Evolutionary conservation across 2,113 vertebrate genomes (phyloP).

Genomic region (Takifugu flavidus): DNA sequence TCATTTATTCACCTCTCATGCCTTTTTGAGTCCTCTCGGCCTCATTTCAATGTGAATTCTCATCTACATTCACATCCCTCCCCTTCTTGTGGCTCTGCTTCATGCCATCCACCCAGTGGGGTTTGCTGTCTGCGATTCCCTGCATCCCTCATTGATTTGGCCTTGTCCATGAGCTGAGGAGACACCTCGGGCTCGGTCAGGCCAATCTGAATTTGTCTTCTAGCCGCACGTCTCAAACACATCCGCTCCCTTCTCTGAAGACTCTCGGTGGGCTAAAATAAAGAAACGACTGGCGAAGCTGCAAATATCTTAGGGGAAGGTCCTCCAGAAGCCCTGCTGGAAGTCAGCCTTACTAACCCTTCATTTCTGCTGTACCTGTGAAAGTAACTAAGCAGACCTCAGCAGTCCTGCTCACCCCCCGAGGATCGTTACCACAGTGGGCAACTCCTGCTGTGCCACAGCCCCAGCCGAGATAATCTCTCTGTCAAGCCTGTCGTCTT

Average conservation of each 20-base stretch:
- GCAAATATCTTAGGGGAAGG: constrained; percentile 21
- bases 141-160: constrained; percentile 58
- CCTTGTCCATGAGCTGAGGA: constrained; percentile 41
- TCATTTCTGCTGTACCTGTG: constrained; percentile 26
- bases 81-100: constrained; percentile 48
- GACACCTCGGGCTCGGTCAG: constrained; percentile 47
- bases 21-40: constrained; percentile 38
- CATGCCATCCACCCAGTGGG: constrained; percentile 42
- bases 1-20: constrained; percentile 54
- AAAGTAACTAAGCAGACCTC: constrained; percentile 38
- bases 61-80: constrained; percentile 54
- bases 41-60: constrained; percentile 37
- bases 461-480: constrained; percentile 65
- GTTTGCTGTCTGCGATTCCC: constrained; percentile 49
- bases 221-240: constrained; percentile 38
- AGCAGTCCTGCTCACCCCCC: constrained; percentile 36
- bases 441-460: constrained; percentile 49
- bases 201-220: constrained; percentile 44
- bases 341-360: constrained; percentile 7
- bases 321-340: constrained; percentile 9
- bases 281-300: constrained; percentile 25
- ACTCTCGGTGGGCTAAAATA: constrained; percentile 30
- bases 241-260: constrained; percentile 41
- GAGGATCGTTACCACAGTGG: constrained; percentile 45
- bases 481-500: constrained; percentile 65